Evolutionary conservation across 1,140 invertebrate species (phyloP).

Genomic region (Oryctes rhinoceros): DNA sequence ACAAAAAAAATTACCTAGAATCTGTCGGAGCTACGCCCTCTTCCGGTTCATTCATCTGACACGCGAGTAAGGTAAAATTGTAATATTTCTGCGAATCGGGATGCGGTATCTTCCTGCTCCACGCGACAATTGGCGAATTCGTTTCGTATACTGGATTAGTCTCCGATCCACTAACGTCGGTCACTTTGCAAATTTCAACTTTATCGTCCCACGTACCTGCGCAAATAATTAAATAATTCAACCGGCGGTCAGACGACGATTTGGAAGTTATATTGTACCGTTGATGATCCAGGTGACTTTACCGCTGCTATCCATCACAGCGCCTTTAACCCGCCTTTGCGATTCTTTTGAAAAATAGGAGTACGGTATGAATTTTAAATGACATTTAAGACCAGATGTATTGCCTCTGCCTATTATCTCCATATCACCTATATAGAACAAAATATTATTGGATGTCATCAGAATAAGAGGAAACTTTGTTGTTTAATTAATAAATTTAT

Average conservation of each 20-base stretch:
- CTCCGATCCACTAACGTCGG: constrained; percentile 72
- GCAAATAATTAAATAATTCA: constrained; percentile 63
- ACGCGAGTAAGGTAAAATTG: constrained; percentile 93
- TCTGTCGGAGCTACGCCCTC: constrained; percentile 95
- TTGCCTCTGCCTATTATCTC: constrained; percentile 83
- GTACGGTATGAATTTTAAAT: constrained; percentile 96
- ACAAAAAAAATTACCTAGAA: constrained; percentile 67
- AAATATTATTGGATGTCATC: background rate
- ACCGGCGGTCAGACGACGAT: background rate
- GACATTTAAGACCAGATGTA: constrained; percentile 89
- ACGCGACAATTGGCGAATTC: constrained; percentile 81
- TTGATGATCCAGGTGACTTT: constrained; percentile 65
- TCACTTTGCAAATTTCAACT: constrained; percentile 93
- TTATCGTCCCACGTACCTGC: constrained; percentile 87
- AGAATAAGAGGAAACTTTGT: too few species aligned
- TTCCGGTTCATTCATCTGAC: constrained; percentile 96
- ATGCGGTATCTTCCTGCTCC: constrained; percentile 83
- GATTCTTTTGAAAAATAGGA: constrained; percentile 97
- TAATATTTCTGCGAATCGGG: constrained; percentile 81
- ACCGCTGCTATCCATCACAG: constrained; percentile 74
- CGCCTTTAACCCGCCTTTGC: constrained; percentile 87
- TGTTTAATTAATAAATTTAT: too few species aligned
- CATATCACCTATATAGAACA: constrained; percentile 76
- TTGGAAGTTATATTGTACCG: constrained; percentile 44
- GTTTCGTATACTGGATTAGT: constrained; percentile 93